phyloP scores from a whole-genome alignment of 2,888 invertebrate species.

The Molorchus minor region DNA sequence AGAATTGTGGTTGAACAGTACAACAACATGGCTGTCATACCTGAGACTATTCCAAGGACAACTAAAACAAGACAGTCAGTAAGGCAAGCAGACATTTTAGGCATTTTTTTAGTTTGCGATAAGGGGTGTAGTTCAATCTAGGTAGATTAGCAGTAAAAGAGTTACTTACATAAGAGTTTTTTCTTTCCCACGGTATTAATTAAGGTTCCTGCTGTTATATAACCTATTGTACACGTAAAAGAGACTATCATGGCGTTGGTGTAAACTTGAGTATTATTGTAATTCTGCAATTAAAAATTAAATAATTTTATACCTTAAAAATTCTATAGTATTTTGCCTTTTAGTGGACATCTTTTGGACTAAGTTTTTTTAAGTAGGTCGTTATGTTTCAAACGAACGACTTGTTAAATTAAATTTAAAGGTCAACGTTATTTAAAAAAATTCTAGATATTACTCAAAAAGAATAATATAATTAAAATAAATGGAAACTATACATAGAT shows the following conservation, averaged over 20 bases:
- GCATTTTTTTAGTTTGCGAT: conserved; percentile 45
- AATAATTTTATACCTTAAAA: too few species aligned
- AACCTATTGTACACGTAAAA: conserved; percentile 39
- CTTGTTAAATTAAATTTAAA: too few species aligned
- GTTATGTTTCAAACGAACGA: too few species aligned
- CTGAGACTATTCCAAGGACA: conserved; percentile 39
- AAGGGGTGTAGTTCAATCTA: conserved; percentile 47
- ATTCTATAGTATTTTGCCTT: too few species aligned
- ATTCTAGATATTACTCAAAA: too few species aligned
- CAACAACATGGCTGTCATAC: conserved; percentile 39
- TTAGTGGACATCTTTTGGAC: too few species aligned
- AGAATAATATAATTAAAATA: too few species aligned
- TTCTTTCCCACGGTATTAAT: conserved; percentile 49
- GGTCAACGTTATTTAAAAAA: too few species aligned
- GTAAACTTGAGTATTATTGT: conserved; percentile 45
- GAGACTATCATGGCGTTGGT: conserved; percentile 48
- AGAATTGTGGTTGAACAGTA: conserved; percentile 61
- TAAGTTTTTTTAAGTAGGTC: too few species aligned
- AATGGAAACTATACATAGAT: too few species aligned
- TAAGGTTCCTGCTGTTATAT: conserved; percentile 44
- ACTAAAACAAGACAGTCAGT: conserved; percentile 32
- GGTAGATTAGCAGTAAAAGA: not conserved
- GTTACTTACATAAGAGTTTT: conserved; percentile 43
- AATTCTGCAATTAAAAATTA: conserved; percentile 47
- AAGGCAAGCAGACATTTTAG: conserved; percentile 37